Percentiles rank a stretch among this genome's conserved stretches.
These are phyloP conservation scores for Onychomys arenicola DNA, from an alignment of 2,797 vertebrate species.

Conservation along the genomic window DNA sequence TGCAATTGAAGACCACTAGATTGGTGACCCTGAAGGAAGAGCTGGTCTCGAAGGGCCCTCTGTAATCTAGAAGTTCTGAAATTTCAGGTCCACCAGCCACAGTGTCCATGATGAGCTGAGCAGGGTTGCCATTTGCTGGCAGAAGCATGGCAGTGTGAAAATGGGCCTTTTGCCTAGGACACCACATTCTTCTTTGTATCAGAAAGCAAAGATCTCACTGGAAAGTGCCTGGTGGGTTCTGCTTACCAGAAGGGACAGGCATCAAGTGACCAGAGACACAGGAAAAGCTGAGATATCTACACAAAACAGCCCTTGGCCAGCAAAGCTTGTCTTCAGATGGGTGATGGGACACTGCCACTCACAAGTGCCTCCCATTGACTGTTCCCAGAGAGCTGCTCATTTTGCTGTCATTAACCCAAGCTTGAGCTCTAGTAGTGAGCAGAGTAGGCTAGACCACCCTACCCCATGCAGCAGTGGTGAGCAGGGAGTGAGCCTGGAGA, in stretches of 20 bases:
- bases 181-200: not conserved
- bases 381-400: not conserved
- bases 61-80: not conserved
- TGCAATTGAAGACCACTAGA: not conserved
- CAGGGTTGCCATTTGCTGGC: not conserved
- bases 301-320: not conserved
- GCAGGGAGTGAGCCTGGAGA: not conserved
- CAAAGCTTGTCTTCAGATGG: not conserved
- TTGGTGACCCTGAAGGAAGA: accelerated
- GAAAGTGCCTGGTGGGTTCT: not conserved
- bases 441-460: accelerated
- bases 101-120: not conserved
- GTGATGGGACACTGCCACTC: not conserved
- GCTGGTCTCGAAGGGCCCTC: not conserved
- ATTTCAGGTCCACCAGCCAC: not conserved
- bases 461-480: not conserved
- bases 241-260: not conserved
- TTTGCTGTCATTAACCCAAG: not conserved
- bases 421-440: accelerated
- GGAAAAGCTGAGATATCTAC: not conserved
- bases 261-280: not conserved
- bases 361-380: not conserved
- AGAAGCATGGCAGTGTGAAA: not conserved
- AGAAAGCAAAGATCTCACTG: not conserved
- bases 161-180: not conserved